Conservation (phyloP, 2,797 vertebrate species). For the Delichon dasypus region DNA sequence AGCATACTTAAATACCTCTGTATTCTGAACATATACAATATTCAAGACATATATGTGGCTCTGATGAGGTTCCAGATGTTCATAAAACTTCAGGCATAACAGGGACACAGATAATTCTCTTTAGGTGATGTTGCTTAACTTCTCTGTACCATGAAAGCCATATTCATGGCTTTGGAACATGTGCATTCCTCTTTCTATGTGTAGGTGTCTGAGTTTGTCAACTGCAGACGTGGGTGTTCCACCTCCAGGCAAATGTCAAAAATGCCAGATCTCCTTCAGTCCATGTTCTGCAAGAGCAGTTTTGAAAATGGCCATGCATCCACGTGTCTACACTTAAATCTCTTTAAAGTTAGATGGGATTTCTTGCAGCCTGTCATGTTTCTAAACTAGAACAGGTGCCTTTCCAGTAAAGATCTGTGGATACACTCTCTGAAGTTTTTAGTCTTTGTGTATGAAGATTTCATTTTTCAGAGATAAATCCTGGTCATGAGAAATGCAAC, state of each 20-base stretch:
- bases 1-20: neutral
- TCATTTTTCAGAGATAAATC: neutral
- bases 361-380: neutral
- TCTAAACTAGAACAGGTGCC: neutral
- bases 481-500: neutral
- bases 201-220: neutral
- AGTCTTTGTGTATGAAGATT: neutral
- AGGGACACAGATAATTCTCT: neutral
- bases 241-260: neutral
- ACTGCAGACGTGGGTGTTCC: neutral
- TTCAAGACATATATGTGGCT: neutral
- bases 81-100: neutral
- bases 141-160: neutral
- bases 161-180: neutral
- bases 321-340: neutral
- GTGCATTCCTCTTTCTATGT: neutral
- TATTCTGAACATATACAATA: neutral
- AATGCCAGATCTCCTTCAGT: neutral
- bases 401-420: neutral
- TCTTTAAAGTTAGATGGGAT: neutral
- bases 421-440: neutral
- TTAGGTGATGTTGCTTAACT: neutral
- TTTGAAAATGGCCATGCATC: neutral
- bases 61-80: neutral
- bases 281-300: neutral